These are phyloP conservation scores for Dendrolimus houi DNA, from an alignment of 2,888 invertebrate species.

Conservation along the genomic window DNA sequence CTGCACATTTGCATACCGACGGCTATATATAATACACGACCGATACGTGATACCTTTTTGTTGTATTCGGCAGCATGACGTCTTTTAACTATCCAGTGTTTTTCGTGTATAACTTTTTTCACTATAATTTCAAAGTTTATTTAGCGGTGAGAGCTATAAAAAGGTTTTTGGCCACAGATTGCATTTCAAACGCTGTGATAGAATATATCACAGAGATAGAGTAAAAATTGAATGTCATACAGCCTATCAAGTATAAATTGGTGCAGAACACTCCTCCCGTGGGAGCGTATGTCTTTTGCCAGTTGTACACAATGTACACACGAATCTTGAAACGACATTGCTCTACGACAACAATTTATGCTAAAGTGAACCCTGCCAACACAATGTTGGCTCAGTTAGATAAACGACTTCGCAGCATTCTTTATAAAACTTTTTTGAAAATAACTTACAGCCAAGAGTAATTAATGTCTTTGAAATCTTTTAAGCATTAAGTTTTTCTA, in stretches of 20 bases:
- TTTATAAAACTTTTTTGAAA: no score
- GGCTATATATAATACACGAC: constrained; percentile 4
- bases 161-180: no score
- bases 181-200: no score
- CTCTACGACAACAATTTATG: constrained; percentile 46
- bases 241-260: constrained; percentile 48
- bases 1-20: constrained; percentile 32
- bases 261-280: constrained; percentile 38
- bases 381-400: constrained; percentile 17
- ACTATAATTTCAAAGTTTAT: no score
- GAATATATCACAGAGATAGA: no score
- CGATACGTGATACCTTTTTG: constrained; percentile 3
- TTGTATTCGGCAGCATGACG: no score
- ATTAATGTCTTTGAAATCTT: no score
- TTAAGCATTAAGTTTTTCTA: no score
- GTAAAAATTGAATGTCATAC: constrained; percentile 58
- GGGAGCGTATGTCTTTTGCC: constrained; percentile 44
- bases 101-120: constrained; percentile 15
- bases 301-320: constrained; percentile 29
- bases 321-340: constrained; percentile 36
- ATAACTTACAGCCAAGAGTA: no score
- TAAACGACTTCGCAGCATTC: constrained; percentile 4
- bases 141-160: no score
- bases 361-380: constrained; percentile 41
- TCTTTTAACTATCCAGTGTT: no score